A percentile compares a stretch with the other conserved stretches of the same genome.
Conservation (phyloP, 2,113 vertebrate species). For the Propithecus coquereli region DNA sequence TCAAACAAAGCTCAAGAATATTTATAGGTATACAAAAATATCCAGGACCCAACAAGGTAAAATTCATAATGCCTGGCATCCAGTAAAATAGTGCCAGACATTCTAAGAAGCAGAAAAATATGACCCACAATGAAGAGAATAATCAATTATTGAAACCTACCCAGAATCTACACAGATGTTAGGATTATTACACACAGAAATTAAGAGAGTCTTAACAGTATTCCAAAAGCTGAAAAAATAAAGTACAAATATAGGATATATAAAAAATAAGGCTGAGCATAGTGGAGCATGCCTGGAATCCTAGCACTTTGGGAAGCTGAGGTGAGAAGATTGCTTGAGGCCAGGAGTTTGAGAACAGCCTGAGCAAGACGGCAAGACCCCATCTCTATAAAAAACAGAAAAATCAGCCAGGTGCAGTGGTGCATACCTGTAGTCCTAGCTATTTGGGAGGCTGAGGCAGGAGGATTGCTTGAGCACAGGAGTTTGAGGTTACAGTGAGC, state of each 20-base stretch:
- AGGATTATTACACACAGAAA: neutral
- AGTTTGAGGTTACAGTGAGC: no score
- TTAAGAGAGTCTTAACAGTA: neutral
- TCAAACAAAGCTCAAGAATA: constrained; percentile 40
- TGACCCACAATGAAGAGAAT: constrained; percentile 27
- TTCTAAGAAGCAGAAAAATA: constrained; percentile 39
- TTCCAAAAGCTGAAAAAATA: neutral
- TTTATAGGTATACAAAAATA: constrained; percentile 43
- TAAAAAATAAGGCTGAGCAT: neutral
- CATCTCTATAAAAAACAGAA: no score
- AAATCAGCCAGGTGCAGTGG: no score
- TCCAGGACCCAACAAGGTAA: constrained; percentile 26
- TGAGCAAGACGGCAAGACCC: no score
- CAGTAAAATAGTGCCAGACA: constrained; percentile 30
- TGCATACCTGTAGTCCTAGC: no score
- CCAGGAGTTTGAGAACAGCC: no score
- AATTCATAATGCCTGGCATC: constrained; percentile 12
- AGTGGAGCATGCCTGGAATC: no score
- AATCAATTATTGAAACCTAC: neutral
- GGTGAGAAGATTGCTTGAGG: no score
- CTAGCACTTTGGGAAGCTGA: no score
- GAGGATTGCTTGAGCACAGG: no score
- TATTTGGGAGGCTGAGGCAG: no score
- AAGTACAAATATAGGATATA: neutral
- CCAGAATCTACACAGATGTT: constrained; percentile 9